These are phyloP conservation scores for Muraenolepis orangiensis DNA, from an alignment of 2,797 vertebrate species.

Conservation along the genomic window DNA sequence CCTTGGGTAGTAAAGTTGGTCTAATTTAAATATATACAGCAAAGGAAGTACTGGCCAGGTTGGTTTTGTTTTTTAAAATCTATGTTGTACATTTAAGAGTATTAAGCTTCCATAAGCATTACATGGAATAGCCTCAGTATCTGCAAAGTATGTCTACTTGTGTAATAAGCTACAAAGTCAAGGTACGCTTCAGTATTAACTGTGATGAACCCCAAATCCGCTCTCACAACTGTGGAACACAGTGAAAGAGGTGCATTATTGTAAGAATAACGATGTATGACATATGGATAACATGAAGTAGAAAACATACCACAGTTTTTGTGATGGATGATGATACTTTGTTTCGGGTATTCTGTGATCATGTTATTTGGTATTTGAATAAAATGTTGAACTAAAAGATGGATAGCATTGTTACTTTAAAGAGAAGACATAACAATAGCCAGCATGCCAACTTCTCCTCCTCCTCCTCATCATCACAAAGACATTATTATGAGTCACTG, in stretches of 20 bases:
- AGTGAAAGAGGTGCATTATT: conserved; percentile 41
- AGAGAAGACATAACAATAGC: not conserved
- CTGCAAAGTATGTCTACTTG: conserved; percentile 27
- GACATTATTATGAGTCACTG: too few relatives aligned
- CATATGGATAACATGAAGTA: conserved; percentile 25
- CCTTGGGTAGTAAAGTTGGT: too few relatives aligned
- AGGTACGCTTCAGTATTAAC: conserved; percentile 36
- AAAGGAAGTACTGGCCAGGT: not conserved
- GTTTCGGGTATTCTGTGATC: conserved; percentile 57
- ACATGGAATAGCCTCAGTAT: conserved; percentile 20
- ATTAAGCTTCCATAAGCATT: conserved; percentile 30
- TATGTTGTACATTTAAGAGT: conserved; percentile 12
- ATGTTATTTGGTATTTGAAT: conserved; percentile 58
- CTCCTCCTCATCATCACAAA: too few relatives aligned
- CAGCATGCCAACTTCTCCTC: not conserved
- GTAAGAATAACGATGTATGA: conserved; percentile 28
- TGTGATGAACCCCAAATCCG: conserved; percentile 48
- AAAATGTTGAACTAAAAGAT: conserved; percentile 53
- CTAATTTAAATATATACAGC: not conserved
- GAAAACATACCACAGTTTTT: conserved; percentile 29
- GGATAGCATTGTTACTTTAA: conserved; percentile 5
- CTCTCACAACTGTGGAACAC: conserved; percentile 32
- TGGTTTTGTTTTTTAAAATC: not conserved
- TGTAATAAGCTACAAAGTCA: conserved; percentile 47
- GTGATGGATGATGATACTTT: conserved; percentile 37